phyloP scores from a whole-genome alignment of 2,113 vertebrate genomes.

The Benitochromis conjunctus region DNA sequence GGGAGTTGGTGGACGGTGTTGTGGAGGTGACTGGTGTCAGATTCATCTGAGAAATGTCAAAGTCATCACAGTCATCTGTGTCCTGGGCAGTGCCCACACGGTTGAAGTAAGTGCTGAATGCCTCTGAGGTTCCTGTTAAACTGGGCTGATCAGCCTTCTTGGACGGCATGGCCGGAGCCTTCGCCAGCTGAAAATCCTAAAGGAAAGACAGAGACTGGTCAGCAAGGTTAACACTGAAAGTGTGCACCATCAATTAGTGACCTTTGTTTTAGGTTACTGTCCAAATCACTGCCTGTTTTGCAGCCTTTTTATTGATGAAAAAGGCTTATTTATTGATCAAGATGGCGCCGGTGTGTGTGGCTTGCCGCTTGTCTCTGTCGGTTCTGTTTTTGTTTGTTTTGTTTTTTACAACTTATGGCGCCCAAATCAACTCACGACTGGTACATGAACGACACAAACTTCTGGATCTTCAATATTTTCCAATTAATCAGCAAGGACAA shows the following conservation, averaged over 20 bases:
- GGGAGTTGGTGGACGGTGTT: conserved; percentile 96
- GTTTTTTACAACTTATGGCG: no score
- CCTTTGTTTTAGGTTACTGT: background rate
- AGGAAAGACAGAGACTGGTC: background rate
- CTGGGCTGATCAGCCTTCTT: conserved; percentile 86
- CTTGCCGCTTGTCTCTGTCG: no score
- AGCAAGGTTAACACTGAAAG: background rate
- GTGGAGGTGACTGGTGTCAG: conserved; percentile 98
- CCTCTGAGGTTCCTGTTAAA: conserved; percentile 92
- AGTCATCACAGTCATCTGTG: conserved; percentile 97
- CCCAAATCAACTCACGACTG: no score
- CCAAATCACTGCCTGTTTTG: background rate
- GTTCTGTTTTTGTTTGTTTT: no score
- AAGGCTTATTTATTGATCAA: no score
- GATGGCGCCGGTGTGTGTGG: no score
- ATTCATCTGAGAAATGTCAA: conserved; percentile 98
- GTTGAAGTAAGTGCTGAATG: conserved; percentile 96
- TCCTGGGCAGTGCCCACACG: conserved; percentile 96
- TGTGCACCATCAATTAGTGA: background rate
- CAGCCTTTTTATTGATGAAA: background rate
- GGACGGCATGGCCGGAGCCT: conserved; percentile 88
- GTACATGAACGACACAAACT: no score
- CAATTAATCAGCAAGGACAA: background rate
- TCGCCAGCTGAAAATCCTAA: conserved; percentile 96
- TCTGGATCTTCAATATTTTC: background rate